A percentile compares a stretch with the other conserved stretches of the same genome.
Conservation (phyloP, 1,140 invertebrate species). For the Microplitis demolitor region DNA sequence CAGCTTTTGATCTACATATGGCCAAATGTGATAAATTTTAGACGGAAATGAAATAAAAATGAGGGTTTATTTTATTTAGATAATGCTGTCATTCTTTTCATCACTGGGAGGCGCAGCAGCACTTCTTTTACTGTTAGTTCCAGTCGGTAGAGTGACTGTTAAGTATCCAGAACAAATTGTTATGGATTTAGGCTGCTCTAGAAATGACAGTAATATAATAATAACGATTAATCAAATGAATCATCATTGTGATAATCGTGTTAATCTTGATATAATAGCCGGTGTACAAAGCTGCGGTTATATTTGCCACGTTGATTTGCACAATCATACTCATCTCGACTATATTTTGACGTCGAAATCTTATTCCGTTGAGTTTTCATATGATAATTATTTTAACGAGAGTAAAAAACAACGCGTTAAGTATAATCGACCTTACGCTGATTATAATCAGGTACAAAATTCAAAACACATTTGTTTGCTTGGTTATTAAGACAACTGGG, state of each 20-base stretch:
- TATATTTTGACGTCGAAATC: slow-evolving; percentile 59
- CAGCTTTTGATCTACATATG: neutral
- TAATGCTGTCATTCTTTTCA: slow-evolving; percentile 73
- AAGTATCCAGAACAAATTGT: slow-evolving; percentile 68
- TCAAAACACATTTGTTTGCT: neutral
- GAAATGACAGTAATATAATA: slow-evolving; percentile 47
- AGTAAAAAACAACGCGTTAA: slow-evolving; percentile 54
- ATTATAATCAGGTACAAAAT: slow-evolving; percentile 41
- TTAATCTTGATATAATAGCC: slow-evolving; percentile 37
- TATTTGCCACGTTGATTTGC: slow-evolving; percentile 62
- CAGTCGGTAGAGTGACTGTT: slow-evolving; percentile 71
- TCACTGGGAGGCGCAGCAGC: slow-evolving; percentile 70
- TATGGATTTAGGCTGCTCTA: slow-evolving; percentile 63
- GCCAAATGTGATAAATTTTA: neutral
- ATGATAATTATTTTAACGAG: slow-evolving; percentile 52
- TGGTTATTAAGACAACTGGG: neutral
- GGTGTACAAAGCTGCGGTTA: slow-evolving; percentile 59
- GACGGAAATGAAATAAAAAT: neutral
- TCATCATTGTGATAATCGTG: slow-evolving; percentile 60
- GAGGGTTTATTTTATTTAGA: slow-evolving; percentile 51
- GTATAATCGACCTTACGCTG: slow-evolving; percentile 48
- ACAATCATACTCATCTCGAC: slow-evolving; percentile 55
- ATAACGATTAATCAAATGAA: slow-evolving; percentile 60
- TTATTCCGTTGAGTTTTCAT: slow-evolving; percentile 64
- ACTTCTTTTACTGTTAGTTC: slow-evolving; percentile 71